Percentiles rank a stretch among this genome's conserved stretches.
These are phyloP conservation scores for Acanthiza pusilla DNA, from an alignment of 2,797 vertebrate species.

Conservation along the genomic window DNA sequence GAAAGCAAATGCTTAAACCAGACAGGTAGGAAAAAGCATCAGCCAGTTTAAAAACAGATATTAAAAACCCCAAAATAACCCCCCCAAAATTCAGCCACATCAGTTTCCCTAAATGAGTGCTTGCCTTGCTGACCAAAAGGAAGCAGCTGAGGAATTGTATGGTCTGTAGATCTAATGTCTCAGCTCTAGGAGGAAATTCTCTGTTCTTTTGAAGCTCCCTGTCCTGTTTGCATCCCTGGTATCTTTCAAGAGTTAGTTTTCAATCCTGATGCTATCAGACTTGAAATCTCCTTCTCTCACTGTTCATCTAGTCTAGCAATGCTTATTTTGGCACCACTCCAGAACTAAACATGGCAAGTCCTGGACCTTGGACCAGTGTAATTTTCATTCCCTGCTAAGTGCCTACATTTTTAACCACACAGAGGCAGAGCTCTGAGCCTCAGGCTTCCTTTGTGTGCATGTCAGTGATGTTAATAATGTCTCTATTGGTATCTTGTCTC, in stretches of 20 bases:
- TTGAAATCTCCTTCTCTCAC: slow-evolving; percentile 4
- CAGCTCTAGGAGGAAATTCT: neutral
- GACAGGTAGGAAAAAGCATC: neutral
- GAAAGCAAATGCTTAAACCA: neutral
- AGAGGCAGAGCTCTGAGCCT: slow-evolving; percentile 60
- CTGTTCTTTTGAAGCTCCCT: neutral
- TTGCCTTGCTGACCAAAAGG: neutral
- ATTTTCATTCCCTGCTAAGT: slow-evolving; percentile 70
- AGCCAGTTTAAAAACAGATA: neutral
- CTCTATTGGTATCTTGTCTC: slow-evolving; percentile 69
- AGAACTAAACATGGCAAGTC: slow-evolving; percentile 64
- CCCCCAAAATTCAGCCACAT: neutral
- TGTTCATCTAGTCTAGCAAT: slow-evolving; percentile 16
- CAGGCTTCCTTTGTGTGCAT: slow-evolving; percentile 64
- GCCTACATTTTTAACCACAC: slow-evolving; percentile 64
- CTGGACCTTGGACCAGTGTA: slow-evolving; percentile 47
- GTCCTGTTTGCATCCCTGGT: neutral
- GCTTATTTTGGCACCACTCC: slow-evolving; percentile 63
- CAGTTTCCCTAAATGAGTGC: neutral
- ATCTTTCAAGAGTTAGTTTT: neutral
- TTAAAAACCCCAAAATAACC: neutral
- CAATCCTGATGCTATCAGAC: neutral
- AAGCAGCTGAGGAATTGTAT: neutral
- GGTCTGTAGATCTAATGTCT: neutral
- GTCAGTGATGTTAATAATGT: slow-evolving; percentile 71